These are phyloP conservation scores for Lagocephalus sceleratus DNA, from an alignment of 2,797 vertebrate genomes.

Conservation along the genomic window DNA sequence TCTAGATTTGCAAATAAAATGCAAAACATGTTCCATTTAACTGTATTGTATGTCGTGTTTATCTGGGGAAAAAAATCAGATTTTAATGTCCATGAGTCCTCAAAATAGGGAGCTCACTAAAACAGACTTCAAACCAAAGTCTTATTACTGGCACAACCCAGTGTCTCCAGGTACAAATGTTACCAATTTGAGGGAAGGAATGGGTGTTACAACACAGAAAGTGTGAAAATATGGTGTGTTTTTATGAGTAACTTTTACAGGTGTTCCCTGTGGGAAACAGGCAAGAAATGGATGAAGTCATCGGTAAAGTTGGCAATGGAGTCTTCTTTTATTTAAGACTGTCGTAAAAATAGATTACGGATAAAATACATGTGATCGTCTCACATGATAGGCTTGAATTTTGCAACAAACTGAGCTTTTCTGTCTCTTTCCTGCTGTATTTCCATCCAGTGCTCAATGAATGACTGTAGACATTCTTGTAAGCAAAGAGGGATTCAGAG, in stretches of 20 bases:
- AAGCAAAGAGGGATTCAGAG: slow-evolving; percentile 33
- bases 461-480: slow-evolving; percentile 32
- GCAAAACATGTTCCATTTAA: slow-evolving; percentile 26
- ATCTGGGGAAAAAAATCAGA: slow-evolving; percentile 6
- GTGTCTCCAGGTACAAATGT: too few relatives aligned
- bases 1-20: slow-evolving; percentile 15
- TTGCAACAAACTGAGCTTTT: too few relatives aligned
- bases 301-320: slow-evolving; percentile 32
- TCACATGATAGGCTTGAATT: too few relatives aligned
- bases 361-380: too few relatives aligned
- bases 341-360: too few relatives aligned
- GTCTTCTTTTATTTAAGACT: slow-evolving; percentile 3
- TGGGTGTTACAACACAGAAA: neutral
- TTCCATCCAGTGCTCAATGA: neutral
- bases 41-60: slow-evolving; percentile 17
- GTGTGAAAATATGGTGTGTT: slow-evolving; percentile 39
- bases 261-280: slow-evolving; percentile 28
- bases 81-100: neutral
- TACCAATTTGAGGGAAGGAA: too few relatives aligned
- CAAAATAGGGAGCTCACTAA: neutral
- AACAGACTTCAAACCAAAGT: neutral
- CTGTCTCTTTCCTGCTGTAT: too few relatives aligned
- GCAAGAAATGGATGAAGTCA: slow-evolving; percentile 42
- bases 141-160: neutral
- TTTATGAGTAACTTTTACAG: slow-evolving; percentile 47